Percentiles rank a stretch among this genome's conserved stretches.
phyloP scores from a whole-genome alignment of 1,140 invertebrate species.

The Bombyx mandarina region DNA sequence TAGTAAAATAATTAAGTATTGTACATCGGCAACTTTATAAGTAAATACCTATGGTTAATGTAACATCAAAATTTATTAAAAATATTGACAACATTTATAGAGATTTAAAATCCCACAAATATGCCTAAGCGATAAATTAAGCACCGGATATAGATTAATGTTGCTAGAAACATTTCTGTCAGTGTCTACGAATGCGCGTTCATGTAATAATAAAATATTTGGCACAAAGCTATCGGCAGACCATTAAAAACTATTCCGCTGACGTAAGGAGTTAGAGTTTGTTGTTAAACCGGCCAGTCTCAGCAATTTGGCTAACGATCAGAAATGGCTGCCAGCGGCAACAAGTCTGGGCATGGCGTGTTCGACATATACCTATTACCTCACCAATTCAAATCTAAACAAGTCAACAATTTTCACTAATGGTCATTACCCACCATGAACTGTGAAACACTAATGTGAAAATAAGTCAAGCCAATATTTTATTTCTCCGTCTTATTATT shows the following conservation, averaged over 20 bases:
- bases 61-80: too few species aligned
- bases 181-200: too few species aligned
- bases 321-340: conserved; percentile 24
- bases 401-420: conserved; percentile 4
- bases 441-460: neutral
- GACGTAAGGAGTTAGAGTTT: conserved; percentile 8
- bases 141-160: too few species aligned
- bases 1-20: too few species aligned
- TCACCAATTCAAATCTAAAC: conserved; percentile 8
- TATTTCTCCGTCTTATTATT: neutral
- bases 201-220: neutral
- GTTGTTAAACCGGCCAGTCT: conserved; percentile 9
- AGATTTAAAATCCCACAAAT: too few species aligned
- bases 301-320: conserved; percentile 25
- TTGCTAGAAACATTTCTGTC: too few species aligned
- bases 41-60: too few species aligned
- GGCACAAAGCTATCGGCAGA: neutral
- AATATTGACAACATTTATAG: too few species aligned
- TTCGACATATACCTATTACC: conserved; percentile 5
- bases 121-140: too few species aligned
- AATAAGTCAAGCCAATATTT: neutral
- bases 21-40: too few species aligned
- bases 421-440: conserved; percentile 1
- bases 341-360: conserved; percentile 16
- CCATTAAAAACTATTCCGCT: conserved; percentile 1